Evolutionary conservation across 2,888 invertebrate genomes (phyloP), one percentile per base, ranked within the genome.

Genomic region (Argyresthia albistria): DNA sequence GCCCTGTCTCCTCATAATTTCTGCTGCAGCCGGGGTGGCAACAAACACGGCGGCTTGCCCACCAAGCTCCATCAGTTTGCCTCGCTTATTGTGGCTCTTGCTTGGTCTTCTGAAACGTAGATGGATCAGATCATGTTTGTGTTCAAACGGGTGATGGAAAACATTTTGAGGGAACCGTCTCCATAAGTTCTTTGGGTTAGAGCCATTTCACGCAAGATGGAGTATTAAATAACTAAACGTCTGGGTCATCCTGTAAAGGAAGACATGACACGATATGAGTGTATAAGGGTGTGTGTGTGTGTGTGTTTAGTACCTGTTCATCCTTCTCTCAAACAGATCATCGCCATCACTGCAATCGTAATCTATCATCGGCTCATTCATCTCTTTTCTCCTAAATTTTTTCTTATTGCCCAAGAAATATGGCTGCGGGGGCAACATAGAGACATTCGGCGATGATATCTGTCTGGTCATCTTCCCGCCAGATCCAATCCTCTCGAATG

Each of bases 261-360:
- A 25, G 6, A 25, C 3, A 6, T 6, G 6, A 4, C 6, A 25
- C 6, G 25, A 25, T 6, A 25, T 25, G 25, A n/a, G n/a, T n/a
- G n/a, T n/a, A n/a, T 25, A 25, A 25, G 25, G 2, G 25, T 25
- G 25, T 25, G 25, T 25, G 25, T 25, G 25, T 25, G 25, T 4
- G 25, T 25, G 25, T 25, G 1, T 6, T 16, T 14, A 39, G 8
- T 15, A 52, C 52, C 52, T 76, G 52, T 80, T 74, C 46, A 83
- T 63, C 48, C 80, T 76, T 0, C 79, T 77, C 57, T 87, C 84
- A 54, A 86, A 84, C 0, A 80, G 70, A 56, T 88, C 88, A 51
- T 88, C 88, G 0, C 73, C 77, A 57, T 88, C 88, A 61, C 87
- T 87, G 49, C 87, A 81, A 55, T 88, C 88, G 53, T 88, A 88